Conservation (phyloP, 1,140 invertebrate genomes). For the Eumaeus atala region DNA sequence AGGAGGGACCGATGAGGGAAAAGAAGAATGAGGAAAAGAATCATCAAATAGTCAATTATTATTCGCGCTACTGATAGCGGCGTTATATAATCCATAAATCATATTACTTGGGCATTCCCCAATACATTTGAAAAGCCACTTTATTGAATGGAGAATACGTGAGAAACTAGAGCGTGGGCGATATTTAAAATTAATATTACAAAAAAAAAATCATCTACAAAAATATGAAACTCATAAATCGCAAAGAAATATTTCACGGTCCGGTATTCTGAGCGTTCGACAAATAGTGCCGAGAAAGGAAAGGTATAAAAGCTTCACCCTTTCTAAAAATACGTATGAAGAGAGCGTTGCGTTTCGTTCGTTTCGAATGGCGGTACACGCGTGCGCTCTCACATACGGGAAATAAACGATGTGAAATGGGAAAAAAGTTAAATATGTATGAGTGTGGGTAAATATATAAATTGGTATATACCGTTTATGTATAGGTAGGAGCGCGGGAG, state of each 20-base stretch:
- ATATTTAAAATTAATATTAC: slow-evolving; percentile 40
- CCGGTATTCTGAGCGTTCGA: slow-evolving; percentile 56
- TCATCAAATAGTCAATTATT: too few species aligned
- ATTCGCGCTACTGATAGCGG: too few species aligned
- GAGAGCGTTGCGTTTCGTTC: slow-evolving; percentile 52
- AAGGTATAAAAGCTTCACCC: slow-evolving; percentile 72
- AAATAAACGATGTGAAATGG: slow-evolving; percentile 71
- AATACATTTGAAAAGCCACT: too few species aligned
- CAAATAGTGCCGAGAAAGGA: slow-evolving; percentile 61
- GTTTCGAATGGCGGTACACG: slow-evolving; percentile 50
- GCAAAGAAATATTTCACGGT: slow-evolving; percentile 64
- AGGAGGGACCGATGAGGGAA: too few species aligned
- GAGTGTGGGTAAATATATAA: slow-evolving; percentile 74
- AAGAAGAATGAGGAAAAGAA: too few species aligned
- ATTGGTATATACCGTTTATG: slow-evolving; percentile 71
- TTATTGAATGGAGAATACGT: slow-evolving; percentile 16
- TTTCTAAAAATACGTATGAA: slow-evolving; percentile 73
- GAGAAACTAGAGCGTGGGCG: slow-evolving; percentile 16
- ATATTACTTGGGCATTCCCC: too few species aligned
- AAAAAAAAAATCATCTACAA: slow-evolving; percentile 44
- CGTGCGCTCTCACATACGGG: slow-evolving; percentile 52
- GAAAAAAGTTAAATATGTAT: slow-evolving; percentile 74
- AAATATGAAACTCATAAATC: slow-evolving; percentile 65
- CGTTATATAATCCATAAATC: too few species aligned
- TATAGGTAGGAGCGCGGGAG: slow-evolving; percentile 56